Evolutionary conservation across 2,888 invertebrate genomes (phyloP).

Genomic region (Xestia xanthographa): DNA sequence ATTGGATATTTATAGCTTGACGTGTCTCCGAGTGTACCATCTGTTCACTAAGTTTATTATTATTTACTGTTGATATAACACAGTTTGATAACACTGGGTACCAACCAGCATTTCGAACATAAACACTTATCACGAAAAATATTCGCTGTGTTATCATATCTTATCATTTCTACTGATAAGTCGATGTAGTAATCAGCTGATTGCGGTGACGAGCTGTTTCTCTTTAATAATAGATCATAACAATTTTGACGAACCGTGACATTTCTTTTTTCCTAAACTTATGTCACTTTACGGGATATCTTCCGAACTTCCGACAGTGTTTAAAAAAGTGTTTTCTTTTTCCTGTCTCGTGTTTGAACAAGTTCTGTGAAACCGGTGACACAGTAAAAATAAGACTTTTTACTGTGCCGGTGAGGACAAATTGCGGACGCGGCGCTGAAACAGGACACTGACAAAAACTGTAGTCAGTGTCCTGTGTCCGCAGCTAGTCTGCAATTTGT

Average conservation of each 20-base stretch:
- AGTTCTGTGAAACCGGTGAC: too few relatives aligned
- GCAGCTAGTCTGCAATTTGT: neutral
- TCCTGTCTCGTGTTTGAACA: neutral
- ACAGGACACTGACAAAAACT: too few relatives aligned
- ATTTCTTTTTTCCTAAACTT: neutral
- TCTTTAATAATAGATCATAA: slow-evolving; percentile 51
- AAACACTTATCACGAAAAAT: slow-evolving; percentile 52
- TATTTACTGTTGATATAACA: slow-evolving; percentile 52
- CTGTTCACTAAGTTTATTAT: slow-evolving; percentile 33
- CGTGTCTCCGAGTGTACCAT: neutral
- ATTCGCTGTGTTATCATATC: slow-evolving; percentile 40
- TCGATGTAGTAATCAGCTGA: slow-evolving; percentile 57
- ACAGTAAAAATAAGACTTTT: too few relatives aligned
- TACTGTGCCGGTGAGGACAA: neutral
- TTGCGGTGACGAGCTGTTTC: slow-evolving; percentile 39
- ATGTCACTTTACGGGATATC: too few relatives aligned
- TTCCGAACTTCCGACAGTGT: too few relatives aligned
- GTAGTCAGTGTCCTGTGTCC: neutral
- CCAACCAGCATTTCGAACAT: slow-evolving; percentile 32
- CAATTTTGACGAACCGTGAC: slow-evolving; percentile 21
- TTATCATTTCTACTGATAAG: slow-evolving; percentile 46
- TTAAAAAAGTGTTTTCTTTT: too few relatives aligned
- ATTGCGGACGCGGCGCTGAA: neutral
- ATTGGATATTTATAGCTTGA: too few relatives aligned
- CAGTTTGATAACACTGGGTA: slow-evolving; percentile 35